Conservation (phyloP, 2,797 vertebrate genomes). For the Malurus leucopterus region DNA sequence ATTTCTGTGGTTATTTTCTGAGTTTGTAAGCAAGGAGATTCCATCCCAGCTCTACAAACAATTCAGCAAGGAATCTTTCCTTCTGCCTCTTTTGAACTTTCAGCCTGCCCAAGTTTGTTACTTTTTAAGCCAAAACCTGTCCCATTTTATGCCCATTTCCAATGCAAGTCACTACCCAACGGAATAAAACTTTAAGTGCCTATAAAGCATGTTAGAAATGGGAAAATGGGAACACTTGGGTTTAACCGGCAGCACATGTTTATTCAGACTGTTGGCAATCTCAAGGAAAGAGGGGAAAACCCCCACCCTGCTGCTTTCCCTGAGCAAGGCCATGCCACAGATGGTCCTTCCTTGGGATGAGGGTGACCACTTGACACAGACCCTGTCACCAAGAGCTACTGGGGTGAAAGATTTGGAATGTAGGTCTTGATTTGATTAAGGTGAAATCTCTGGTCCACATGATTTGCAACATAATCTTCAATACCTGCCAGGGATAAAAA, state of each 20-base stretch:
- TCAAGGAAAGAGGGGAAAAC: neutral
- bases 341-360: neutral
- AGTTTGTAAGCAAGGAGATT: neutral
- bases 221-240: neutral
- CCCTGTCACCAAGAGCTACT: neutral
- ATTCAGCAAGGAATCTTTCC: neutral
- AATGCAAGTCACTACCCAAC: neutral
- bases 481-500: neutral
- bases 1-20: neutral
- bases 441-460: neutral
- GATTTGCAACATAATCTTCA: neutral
- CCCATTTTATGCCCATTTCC: neutral
- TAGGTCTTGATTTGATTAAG: neutral
- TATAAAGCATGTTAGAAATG: neutral
- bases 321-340: neutral
- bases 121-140: neutral
- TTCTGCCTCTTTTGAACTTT: neutral
- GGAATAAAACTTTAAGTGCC: neutral
- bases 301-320: accelerated
- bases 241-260: neutral
- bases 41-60: neutral
- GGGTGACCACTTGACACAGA: neutral
- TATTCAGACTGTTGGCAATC: neutral
- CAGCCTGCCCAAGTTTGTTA: neutral
- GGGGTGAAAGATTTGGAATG: neutral